Base-by-base conservation (phyloP, 1,140 invertebrate species). In the Cherax destructor region DNA sequence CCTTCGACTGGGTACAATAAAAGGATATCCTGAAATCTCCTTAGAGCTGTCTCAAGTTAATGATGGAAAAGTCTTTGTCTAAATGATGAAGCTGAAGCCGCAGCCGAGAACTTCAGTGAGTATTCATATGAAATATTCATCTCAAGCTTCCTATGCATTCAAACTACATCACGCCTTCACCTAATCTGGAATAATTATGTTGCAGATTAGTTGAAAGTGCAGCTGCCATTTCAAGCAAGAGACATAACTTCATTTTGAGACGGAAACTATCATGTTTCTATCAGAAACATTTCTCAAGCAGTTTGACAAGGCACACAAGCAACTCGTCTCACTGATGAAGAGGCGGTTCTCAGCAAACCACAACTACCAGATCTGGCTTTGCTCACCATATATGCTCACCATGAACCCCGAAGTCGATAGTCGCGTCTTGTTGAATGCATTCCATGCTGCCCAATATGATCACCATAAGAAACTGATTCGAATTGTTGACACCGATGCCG, bases 391-490 rank as follows among this genome's bases (percentile, higher is more conserved):
- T 41, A 2, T 41, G 30, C 30, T 2, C 30, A 41, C 78, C 2
- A 52, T 65, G 4, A 74, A 50, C 41, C 83, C 4, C 50, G 83
- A 86, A 76, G 83, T 59, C 50, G 83, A 86, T 69, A 86, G 41
- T 74, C 83, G 72, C 5, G 65, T 76, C 65, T 74, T 86, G 61
- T 21, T 74, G 6, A 24, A 74, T 61, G 81, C 81, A 76, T 86
- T 69, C 30, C 59, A 86, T 24, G 84, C 84, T 72, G 84, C 65
- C 3, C 49, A 56, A 6, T 74, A 87, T 56, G 86, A 74, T 3
- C 56, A 87, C 86, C 72, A 87, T 24, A 74, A 50, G 56, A 87
- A 79, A 56, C 61, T 87, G 24, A 86, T 87, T 4, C 74, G 59
- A 69, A 76, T 59, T 56, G 74, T 87, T 50, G 49, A 87, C 76